Conservation (phyloP, 2,888 invertebrate species). For the Eretmocerus hayati region DNA sequence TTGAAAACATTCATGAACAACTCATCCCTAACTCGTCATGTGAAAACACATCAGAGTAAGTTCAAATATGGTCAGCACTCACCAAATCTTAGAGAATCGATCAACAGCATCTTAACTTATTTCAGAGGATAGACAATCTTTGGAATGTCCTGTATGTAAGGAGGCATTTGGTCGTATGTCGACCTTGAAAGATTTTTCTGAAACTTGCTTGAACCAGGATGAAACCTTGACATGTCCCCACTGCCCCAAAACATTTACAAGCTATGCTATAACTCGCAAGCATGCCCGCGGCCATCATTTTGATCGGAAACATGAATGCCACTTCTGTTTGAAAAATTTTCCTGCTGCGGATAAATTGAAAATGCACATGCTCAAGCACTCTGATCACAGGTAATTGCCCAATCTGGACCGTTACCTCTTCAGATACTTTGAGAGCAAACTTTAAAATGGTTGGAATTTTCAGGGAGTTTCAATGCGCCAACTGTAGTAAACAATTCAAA, state of each 20-base stretch:
- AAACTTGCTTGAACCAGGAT: conserved; percentile 54
- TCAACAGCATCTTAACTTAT: too few species aligned
- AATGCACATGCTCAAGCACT: conserved; percentile 57
- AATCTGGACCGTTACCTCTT: too few species aligned
- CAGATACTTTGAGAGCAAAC: neutral
- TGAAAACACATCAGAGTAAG: conserved; percentile 59
- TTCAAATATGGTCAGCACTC: too few species aligned
- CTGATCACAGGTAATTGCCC: conserved; percentile 44
- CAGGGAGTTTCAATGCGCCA: conserved; percentile 66
- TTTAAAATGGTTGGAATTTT: too few species aligned
- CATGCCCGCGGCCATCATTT: conserved; percentile 70
- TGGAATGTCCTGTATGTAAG: conserved; percentile 69
- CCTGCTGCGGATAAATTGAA: conserved; percentile 65
- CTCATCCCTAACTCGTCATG: conserved; percentile 64
- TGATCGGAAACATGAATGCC: conserved; percentile 60
- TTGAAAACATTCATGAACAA: conserved; percentile 64
- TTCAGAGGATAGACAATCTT: conserved; percentile 53
- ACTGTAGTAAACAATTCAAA: conserved; percentile 72
- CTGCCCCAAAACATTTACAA: conserved; percentile 57
- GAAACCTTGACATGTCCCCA: conserved; percentile 64
- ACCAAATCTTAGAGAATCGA: too few species aligned
- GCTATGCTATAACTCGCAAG: conserved; percentile 64
- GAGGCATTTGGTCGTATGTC: conserved; percentile 60
- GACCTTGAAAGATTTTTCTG: conserved; percentile 60
- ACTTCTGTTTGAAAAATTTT: conserved; percentile 63